Base-by-base conservation (phyloP, 2,888 invertebrate species). In the Teinopalpus imperialis region DNA sequence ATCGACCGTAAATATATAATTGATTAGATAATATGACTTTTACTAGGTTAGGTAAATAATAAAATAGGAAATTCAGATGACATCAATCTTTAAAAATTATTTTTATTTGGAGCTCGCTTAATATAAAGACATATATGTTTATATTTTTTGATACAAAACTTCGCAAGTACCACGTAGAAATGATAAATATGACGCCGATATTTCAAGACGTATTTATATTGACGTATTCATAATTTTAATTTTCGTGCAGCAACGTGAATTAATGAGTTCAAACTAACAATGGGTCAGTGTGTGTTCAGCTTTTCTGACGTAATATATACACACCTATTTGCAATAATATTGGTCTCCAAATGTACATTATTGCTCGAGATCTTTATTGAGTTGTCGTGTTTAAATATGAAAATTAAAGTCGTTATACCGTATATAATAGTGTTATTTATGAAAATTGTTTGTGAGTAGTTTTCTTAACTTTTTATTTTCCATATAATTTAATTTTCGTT, bases 251-350 rank as follows among this genome's bases (percentile, higher is more conserved):
- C 8, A 13, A 34, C 21, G 4, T 26, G 36, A 48, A n/a, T n/a
- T 27, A 41, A 32, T 10, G 21, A 27, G n/a, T 26, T 31, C 21
- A 26, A 13, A 24, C 3, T 13, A 13, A 39, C 30, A 39, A 32
- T 24, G 14, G 31, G 32, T 12, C 8, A 10, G 9, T 46, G 41
- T 46, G 35, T 46, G 10, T 35, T 12, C 46, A 46, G 41, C 46
- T 46, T 41, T 46, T 34, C 13, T 32, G 24, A 35, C 30, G 40
- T 14, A 9, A 20, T 31, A 6, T 27, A 30, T 13, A 29, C 24
- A 5, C 2, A 9, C 16, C 34, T 34, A 10, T 30, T 35, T 30
- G 14, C 8, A 34, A 2, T 18, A 37, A 43, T 34, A 14, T 30
- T 18, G 35, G 40, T 30, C 20, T 29, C 14, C 26, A 14, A 31